phyloP scores from a whole-genome alignment of 2,797 vertebrate species.

The Fistularia commersonii region DNA sequence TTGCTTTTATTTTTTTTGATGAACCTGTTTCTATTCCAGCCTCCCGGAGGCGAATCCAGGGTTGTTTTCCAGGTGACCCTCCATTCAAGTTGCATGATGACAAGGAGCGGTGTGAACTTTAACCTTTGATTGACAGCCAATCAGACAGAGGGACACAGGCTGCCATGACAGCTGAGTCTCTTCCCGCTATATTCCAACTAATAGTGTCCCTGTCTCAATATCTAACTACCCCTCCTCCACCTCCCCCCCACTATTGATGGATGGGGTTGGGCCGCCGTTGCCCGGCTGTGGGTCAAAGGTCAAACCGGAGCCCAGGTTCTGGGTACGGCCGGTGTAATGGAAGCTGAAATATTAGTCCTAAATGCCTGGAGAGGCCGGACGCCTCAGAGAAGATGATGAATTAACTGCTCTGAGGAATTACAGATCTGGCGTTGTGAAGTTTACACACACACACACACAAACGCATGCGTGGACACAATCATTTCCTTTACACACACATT shows the following conservation, averaged over 20 bases:
- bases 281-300: slow-evolving; percentile 57
- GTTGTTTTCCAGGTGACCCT: too few relatives aligned
- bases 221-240: too few relatives aligned
- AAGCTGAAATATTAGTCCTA: slow-evolving; percentile 74
- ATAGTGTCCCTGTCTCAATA: slow-evolving; percentile 24
- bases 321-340: slow-evolving; percentile 66
- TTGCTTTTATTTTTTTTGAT: too few relatives aligned
- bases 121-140: slow-evolving; percentile 1
- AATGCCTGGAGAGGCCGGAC: slow-evolving; percentile 53
- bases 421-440: slow-evolving; percentile 52
- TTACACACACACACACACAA: slow-evolving; percentile 1
- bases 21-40: too few relatives aligned
- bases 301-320: slow-evolving; percentile 45
- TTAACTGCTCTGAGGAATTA: slow-evolving; percentile 80
- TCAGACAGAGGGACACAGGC: not conserved
- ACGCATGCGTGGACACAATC: not conserved
- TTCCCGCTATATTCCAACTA: slow-evolving; percentile 41
- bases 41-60: too few relatives aligned
- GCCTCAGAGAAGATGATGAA: slow-evolving; percentile 73
- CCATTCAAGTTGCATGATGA: too few relatives aligned
- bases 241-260: slow-evolving; percentile 50
- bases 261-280: slow-evolving; percentile 65
- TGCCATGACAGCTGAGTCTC: slow-evolving; percentile 26
- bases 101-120: too few relatives aligned
- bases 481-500: not conserved